Conservation (phyloP, 2,888 invertebrate genomes). For the Zaprionus obscuricornis region DNA sequence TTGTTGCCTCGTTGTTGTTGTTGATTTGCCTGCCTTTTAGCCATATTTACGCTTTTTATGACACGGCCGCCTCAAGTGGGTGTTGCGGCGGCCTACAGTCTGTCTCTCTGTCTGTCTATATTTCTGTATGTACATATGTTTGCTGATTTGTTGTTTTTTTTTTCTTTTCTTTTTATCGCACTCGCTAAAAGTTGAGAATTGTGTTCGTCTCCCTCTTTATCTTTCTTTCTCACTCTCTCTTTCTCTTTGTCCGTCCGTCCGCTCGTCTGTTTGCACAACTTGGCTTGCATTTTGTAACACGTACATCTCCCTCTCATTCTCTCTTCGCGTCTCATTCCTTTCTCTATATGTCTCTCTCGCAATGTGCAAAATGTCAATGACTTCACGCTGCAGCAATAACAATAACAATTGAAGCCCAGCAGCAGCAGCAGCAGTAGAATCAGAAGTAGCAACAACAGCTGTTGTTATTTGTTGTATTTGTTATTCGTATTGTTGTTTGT, state of each 20-base stretch:
- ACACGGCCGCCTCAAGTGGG: constrained; percentile 17
- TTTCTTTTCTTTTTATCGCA: constrained; percentile 26
- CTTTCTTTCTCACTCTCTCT: not conserved
- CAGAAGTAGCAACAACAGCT: not conserved
- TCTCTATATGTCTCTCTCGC: constrained; percentile 22
- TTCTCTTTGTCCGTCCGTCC: not conserved
- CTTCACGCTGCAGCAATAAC: constrained; percentile 49
- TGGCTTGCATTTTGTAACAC: constrained; percentile 53
- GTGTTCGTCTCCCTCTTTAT: not conserved
- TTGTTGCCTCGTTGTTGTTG: constrained; percentile 19
- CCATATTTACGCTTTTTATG: constrained; percentile 36
- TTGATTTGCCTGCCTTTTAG: constrained; percentile 24
- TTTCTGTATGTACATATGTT: too few relatives aligned
- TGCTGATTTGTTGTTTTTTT: too few relatives aligned
- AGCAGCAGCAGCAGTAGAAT: constrained; percentile 25
- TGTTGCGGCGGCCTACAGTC: constrained; percentile 2
- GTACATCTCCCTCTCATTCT: constrained; percentile 1
- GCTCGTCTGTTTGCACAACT: constrained; percentile 49
- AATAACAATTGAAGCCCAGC: constrained; percentile 60
- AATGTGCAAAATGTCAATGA: constrained; percentile 68
- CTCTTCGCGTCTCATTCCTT: not conserved
- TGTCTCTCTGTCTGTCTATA: not conserved
- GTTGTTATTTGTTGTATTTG: constrained; percentile 4
- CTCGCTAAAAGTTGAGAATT: constrained; percentile 37
- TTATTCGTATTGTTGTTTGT: constrained; percentile 31